Evolutionary conservation across 1,140 invertebrate species (phyloP), one percentile per base, ranked within the genome.

Genomic region (Drosophila triauraria): DNA sequence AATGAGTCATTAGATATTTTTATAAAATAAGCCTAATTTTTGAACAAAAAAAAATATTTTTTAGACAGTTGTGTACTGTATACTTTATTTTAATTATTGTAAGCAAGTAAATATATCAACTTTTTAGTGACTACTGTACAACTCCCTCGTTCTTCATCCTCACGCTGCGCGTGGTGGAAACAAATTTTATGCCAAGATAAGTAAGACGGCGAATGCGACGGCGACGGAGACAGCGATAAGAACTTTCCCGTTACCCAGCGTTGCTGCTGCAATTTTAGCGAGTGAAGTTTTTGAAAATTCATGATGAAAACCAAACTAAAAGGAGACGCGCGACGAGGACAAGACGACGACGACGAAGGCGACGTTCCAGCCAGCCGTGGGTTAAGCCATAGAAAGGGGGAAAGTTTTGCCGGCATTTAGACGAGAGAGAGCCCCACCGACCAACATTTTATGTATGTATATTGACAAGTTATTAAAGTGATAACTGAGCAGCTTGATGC

Each of bases 241-340:
- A 77, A 77, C 59, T 90, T 84, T 83, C 44, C 60, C 69, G 83
- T 60, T 67, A 53, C 58, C 58, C 47, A 46, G 57, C 63, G 23
- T 23, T 59, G 58, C 74, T 71, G 61, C 62, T 82, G 82, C 82
- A 86, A 79, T 87, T 86, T 86, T 78, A 63, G 62, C 74, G 53
- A 75, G 77, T 70, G 68, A 87, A 80, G 67, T 87, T 87, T 87
- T 75, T 65, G 69, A 75, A 78, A 88, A 88, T 88, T 88, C 84
- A 88, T 88, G 84, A 90, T 90, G 84, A 88, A 87, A 88, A 88
- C 84, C 88, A 88, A 84, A 88, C 84, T 88, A 88, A 81, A 87
- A 88, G 83, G 62, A 82, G 85, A 78, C 62, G 57, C 59, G 42
- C 63, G 82, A 59, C 59, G 48, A 46, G 57, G 60, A 57, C 51